Conservation (phyloP, 2,797 vertebrate species). For the Aeoliscus strigatus region DNA sequence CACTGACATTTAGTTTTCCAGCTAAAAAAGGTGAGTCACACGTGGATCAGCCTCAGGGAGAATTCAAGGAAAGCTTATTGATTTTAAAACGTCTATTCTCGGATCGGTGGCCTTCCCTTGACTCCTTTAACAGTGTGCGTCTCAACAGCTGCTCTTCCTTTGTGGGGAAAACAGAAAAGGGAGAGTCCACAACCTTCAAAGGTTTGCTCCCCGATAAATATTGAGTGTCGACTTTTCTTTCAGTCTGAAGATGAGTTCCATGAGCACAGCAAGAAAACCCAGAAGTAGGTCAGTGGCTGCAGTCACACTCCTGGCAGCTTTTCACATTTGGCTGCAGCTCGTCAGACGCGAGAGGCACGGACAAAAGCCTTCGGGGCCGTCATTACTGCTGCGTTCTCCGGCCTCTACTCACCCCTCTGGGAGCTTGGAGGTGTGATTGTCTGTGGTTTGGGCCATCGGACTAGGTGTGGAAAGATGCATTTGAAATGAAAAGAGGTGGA, state of each 20-base stretch:
- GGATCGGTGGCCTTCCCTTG: neutral
- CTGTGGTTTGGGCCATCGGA: neutral
- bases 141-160: neutral
- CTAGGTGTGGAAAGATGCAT: slow-evolving; percentile 7
- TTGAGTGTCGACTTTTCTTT: slow-evolving; percentile 40
- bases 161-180: slow-evolving; percentile 1
- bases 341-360: slow-evolving; percentile 11
- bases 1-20: no score
- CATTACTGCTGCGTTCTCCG: neutral
- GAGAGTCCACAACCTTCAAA: slow-evolving; percentile 9
- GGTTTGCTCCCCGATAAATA: slow-evolving; percentile 29
- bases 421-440: neutral
- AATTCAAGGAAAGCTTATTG: slow-evolving; percentile 11
- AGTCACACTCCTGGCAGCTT: slow-evolving; percentile 15
- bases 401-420: neutral
- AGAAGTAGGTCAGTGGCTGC: slow-evolving; percentile 48
- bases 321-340: slow-evolving; percentile 16
- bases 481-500: slow-evolving; percentile 8
- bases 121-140: neutral
- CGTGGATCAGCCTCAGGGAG: slow-evolving; percentile 7
- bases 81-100: slow-evolving; percentile 19
- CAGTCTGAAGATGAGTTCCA: slow-evolving; percentile 25
- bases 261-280: slow-evolving; percentile 28
- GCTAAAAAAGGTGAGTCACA: slow-evolving; percentile 1
- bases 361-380: slow-evolving; percentile 5